Conservation (phyloP, 2,797 vertebrate species). For the Sparidentex hasta region DNA sequence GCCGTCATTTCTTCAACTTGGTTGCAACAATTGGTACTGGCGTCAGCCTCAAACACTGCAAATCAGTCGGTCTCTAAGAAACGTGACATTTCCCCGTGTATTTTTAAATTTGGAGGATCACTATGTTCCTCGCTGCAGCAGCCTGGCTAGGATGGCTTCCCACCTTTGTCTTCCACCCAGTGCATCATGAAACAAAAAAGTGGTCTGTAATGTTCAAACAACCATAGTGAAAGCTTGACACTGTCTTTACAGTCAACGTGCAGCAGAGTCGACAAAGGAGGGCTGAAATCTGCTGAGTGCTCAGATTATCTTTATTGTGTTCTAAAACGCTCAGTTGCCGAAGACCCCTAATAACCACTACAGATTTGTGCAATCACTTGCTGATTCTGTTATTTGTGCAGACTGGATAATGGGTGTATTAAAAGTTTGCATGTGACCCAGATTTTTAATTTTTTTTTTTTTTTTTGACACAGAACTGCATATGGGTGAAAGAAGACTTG, state of each 20-base stretch:
- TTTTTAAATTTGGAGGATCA: too few relatives aligned
- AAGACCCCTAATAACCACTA: neutral
- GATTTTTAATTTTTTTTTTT: slow-evolving; percentile 9
- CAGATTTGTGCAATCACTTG: neutral
- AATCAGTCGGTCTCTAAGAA: too few relatives aligned
- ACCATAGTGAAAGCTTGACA: neutral
- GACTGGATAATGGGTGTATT: slow-evolving; percentile 1
- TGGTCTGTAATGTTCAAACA: neutral
- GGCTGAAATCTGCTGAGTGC: neutral
- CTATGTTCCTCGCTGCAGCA: neutral
- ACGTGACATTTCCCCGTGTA: too few relatives aligned
- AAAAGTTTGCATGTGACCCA: neutral
- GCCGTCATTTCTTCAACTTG: too few relatives aligned
- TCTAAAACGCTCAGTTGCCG: neutral
- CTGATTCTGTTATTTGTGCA: neutral
- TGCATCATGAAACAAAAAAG: neutral
- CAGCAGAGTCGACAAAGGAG: neutral
- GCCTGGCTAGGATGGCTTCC: too few relatives aligned
- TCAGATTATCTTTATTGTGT: neutral
- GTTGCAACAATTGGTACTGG: too few relatives aligned
- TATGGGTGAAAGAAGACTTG: slow-evolving; percentile 41
- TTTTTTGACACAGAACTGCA: slow-evolving; percentile 5
- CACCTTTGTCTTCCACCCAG: neutral
- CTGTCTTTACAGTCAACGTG: neutral
- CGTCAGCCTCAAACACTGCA: too few relatives aligned